A percentile compares a stretch with the other conserved stretches of the same genome.
Conservation (phyloP, 2,797 vertebrate genomes). For the Masticophis lateralis region DNA sequence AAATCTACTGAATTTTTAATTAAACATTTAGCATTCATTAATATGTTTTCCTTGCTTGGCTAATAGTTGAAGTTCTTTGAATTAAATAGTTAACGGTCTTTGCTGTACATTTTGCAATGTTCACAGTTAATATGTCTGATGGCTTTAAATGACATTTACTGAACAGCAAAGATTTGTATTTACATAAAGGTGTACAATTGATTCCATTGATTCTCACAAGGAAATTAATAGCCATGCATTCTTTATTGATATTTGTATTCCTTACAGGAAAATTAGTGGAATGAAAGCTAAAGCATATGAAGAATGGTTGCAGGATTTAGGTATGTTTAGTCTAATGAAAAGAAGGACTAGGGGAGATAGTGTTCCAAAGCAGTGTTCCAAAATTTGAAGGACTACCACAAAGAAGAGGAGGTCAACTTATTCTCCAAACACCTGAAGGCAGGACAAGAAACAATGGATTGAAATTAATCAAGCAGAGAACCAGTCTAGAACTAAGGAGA, state of each 20-base stretch:
- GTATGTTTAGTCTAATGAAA: too few species aligned
- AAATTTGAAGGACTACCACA: too few species aligned
- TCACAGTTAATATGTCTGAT: not conserved
- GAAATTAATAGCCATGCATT: not conserved
- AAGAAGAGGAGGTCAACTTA: too few species aligned
- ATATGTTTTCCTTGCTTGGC: not conserved
- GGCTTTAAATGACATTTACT: not conserved
- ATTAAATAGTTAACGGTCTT: not conserved
- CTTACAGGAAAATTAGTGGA: not conserved
- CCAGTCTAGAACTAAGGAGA: too few species aligned
- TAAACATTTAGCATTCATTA: not conserved
- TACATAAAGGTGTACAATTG: constrained; percentile 28
- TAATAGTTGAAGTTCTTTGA: not conserved
- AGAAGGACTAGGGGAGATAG: too few species aligned
- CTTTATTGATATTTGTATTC: not conserved
- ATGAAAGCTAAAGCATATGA: too few species aligned
- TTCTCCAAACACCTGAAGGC: too few species aligned
- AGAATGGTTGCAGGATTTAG: too few species aligned
- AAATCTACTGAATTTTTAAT: not conserved
- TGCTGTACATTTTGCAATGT: not conserved
- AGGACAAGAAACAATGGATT: too few species aligned
- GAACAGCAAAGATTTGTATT: constrained; percentile 22
- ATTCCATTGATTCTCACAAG: not conserved
- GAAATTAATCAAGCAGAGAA: too few species aligned
- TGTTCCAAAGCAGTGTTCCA: too few species aligned